These are phyloP conservation scores for Caenorhabditis sp. DNA, from an alignment of 2,888 invertebrate species.

Conservation along the genomic window DNA sequence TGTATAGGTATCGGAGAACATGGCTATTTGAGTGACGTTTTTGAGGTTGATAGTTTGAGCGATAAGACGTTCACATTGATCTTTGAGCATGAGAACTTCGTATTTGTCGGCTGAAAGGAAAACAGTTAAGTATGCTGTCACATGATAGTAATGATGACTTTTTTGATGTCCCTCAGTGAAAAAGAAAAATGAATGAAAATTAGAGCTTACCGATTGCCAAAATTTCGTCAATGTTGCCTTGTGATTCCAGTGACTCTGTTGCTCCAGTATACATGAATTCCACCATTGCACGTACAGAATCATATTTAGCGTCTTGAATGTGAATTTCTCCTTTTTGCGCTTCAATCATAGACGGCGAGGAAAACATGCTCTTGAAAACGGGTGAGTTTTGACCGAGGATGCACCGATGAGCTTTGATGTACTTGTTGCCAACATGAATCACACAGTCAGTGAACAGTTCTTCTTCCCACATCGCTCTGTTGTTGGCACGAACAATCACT, in stretches of 20 bases:
- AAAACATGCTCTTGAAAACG: slow-evolving; percentile 81
- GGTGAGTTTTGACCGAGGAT: slow-evolving; percentile 79
- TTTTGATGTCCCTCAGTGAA: not conserved
- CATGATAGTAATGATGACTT: too few relatives aligned
- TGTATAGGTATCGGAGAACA: slow-evolving; percentile 78
- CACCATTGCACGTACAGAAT: slow-evolving; percentile 79
- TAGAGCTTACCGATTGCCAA: slow-evolving; percentile 71
- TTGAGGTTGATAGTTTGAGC: slow-evolving; percentile 71
- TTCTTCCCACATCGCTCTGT: slow-evolving; percentile 77
- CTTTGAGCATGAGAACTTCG: slow-evolving; percentile 79
- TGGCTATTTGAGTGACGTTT: slow-evolving; percentile 71
- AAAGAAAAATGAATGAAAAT: not conserved
- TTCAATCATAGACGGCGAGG: slow-evolving; percentile 78
- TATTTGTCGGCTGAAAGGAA: slow-evolving; percentile 79
- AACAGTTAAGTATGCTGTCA: not conserved
- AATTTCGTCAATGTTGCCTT: slow-evolving; percentile 76
- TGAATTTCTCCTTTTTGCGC: slow-evolving; percentile 79
- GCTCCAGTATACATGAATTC: slow-evolving; percentile 81
- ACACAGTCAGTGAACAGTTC: slow-evolving; percentile 79
- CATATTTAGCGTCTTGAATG: slow-evolving; percentile 79
- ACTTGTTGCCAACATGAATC: slow-evolving; percentile 78
- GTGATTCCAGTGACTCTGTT: slow-evolving; percentile 67
- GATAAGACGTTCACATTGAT: slow-evolving; percentile 78
- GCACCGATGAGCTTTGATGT: slow-evolving; percentile 78
- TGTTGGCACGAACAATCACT: slow-evolving; percentile 64